Base-by-base conservation (phyloP, 1,140 invertebrate genomes). In the Diorhabda carinulata region DNA sequence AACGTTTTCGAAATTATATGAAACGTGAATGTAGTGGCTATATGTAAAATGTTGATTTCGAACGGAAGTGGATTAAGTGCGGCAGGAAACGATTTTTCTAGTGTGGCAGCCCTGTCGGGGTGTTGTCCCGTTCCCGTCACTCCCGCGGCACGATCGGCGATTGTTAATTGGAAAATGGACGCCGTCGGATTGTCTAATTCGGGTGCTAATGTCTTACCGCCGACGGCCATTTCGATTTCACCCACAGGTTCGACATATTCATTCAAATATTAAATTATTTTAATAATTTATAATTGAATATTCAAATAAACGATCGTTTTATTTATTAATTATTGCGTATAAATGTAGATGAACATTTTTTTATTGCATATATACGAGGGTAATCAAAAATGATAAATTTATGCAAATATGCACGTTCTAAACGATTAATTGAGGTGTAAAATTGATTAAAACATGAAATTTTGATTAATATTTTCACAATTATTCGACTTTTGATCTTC, bases 81-180 rank as follows among this genome's bases (percentile, higher is more conserved):
- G 63, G 73, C 72, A 72, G 78, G 78, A 72, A 78, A 78, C 76
- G 80, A 81, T 67, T 81, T 80, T 73, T 75, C 78, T 62, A 79
- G 76, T 69, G 79, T 81, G 65, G 74, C 77, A 71, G 78, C 78
- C 68, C 74, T 81, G 70, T 78, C 80, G 25, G 79, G 78, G 43
- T 80, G 80, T 66, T 81, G 78, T 76, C 78, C 79, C 59, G 75
- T 79, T 47, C 78, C 79, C 41, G 76, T 77, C 25, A 70, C 78
- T 45, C 78, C 78, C 40, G 64, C 79, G 6, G 67, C 72, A 3
- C 67, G 77, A 40, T 75, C 76, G 9, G 74, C 77, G 10, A 77
- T 80, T 67, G 76, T 80, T 67, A 81, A 80, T 66, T 81, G 80
- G 80, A 81, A 81, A 67, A 81, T 81, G 80, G 80, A 81, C 62